Evolutionary conservation across 2,888 invertebrate genomes (phyloP), one percentile per base, ranked within the genome.

Genomic region (Drosophila conformis): DNA sequence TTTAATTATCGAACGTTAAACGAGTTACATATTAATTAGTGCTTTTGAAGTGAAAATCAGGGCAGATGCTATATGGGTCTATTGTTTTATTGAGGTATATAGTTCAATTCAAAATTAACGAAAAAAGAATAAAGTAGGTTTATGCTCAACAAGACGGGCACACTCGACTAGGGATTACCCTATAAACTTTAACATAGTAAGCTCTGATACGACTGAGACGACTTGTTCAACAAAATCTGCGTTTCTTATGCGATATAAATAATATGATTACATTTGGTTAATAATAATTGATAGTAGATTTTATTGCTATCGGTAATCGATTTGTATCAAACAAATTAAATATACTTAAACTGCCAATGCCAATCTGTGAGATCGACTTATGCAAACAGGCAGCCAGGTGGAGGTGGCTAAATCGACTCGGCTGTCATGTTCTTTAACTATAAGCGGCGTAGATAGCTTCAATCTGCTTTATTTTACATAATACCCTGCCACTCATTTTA

Each of bases 11-110:
- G 38, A 53, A 48, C 49, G 54, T 40, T 60, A 69, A 78, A 54
- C 52, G 64, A 60, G 60, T 58, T 80, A 77, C 78, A 80, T 54
- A 61, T 73, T 81, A 73, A 77, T 80, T 71, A 77, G 56, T 36
- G 54, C 18, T n/a, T 31, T 27, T 46, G 35, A 42, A 38, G 38
- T 25, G 54, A 54, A 54, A 69, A 35, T 27, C 15, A 10, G 48
- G 1, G 33, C 5, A 21, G 33, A 57, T 27, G 25, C 4, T 2
- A 13, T 4, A 27, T 15, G 38, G n/a, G 25, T 46, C 46, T 25
- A 46, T 25, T 46, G 25, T 46, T 8, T 13, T 56, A 21, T 31
- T 29, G 15, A 7, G 46, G 46, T 21, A 21, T 15, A 4, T 15
- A 15, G 42, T 42, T 42, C 11, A 21, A 15, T 4, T 46, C 25